Percentiles rank a stretch among this genome's conserved stretches.
Evolutionary conservation across 1,140 invertebrate genomes (phyloP).

Genomic region (Diorhabda sublineata): DNA sequence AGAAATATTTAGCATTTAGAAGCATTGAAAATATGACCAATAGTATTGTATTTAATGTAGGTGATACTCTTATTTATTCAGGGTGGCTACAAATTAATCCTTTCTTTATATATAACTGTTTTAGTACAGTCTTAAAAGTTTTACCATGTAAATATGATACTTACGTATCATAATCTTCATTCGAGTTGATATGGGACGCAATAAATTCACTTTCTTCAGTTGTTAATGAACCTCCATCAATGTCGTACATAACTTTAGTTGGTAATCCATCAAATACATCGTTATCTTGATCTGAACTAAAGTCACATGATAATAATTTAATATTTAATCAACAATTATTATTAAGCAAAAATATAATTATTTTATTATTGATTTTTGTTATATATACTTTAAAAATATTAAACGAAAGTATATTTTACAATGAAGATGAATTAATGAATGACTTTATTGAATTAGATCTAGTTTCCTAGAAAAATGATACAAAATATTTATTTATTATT

Average conservation of each 20-base stretch:
- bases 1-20: too few species aligned
- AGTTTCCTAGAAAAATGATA: too few species aligned
- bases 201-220: slow-evolving; percentile 52
- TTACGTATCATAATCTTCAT: slow-evolving; percentile 34
- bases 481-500: too few species aligned
- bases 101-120: not conserved
- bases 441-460: too few species aligned
- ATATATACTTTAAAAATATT: too few species aligned
- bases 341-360: not conserved
- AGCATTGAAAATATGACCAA: too few species aligned
- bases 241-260: slow-evolving; percentile 47
- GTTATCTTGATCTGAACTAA: not conserved
- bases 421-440: too few species aligned
- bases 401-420: too few species aligned
- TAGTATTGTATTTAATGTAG: too few species aligned
- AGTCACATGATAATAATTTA: not conserved
- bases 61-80: too few species aligned
- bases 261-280: not conserved
- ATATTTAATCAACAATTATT: not conserved
- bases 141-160: slow-evolving; percentile 12
- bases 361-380: too few species aligned
- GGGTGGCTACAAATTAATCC: not conserved
- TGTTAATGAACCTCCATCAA: slow-evolving; percentile 50
- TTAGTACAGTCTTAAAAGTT: not conserved
- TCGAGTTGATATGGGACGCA: slow-evolving; percentile 28